Percentiles rank a stretch among this genome's conserved stretches.
phyloP scores from a whole-genome alignment of 2,113 vertebrate species.

The Megaceryle maxima region DNA sequence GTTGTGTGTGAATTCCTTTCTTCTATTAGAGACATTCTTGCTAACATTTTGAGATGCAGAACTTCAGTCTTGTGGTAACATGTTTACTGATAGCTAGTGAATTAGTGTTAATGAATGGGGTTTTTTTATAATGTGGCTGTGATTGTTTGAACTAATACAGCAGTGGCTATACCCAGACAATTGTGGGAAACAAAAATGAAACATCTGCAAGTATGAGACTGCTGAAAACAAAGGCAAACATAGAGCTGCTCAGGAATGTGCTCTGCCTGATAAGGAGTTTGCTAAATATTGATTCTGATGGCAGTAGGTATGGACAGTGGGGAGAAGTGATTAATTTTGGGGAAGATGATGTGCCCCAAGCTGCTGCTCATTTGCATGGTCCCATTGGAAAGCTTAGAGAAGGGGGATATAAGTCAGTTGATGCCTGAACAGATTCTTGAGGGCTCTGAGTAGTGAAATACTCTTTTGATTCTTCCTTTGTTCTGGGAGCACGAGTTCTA shows the following conservation, averaged over 20 bases:
- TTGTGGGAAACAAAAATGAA: not conserved
- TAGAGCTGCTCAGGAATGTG: not conserved
- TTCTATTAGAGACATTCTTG: not conserved
- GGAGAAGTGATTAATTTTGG: no score
- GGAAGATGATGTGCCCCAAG: no score
- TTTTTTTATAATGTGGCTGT: not conserved
- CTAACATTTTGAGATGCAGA: not conserved
- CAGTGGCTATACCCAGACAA: not conserved
- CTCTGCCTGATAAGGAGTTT: not conserved
- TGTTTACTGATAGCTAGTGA: not conserved
- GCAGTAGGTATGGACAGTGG: no score
- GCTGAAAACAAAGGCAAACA: not conserved
- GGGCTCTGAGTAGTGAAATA: no score
- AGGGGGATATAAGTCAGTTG: no score
- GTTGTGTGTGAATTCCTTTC: not conserved
- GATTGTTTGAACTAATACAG: not conserved
- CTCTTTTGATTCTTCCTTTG: no score
- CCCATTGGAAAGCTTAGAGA: no score
- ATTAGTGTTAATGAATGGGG: not conserved
- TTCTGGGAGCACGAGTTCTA: no score
- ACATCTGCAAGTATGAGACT: not conserved
- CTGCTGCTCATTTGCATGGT: no score
- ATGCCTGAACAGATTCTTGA: no score
- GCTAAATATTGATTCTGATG: not conserved
- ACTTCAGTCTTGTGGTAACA: not conserved